phyloP scores from a whole-genome alignment of 2,113 vertebrate species.

The Protobothrops mucrosquamatus region DNA sequence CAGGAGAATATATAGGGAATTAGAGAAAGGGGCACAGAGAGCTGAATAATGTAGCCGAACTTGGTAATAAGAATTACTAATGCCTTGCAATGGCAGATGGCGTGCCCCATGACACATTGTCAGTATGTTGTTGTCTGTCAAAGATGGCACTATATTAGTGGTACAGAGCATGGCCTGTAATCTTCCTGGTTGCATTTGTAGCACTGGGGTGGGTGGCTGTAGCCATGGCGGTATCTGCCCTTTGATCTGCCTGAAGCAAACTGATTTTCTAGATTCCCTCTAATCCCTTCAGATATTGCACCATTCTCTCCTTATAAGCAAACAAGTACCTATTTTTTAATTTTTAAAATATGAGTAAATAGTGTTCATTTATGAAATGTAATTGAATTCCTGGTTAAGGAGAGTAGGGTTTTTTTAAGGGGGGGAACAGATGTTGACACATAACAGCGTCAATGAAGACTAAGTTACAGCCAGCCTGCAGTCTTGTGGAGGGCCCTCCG shows the following conservation, averaged over 20 bases:
- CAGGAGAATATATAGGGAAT: background rate
- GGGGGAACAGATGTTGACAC: constrained; percentile 46
- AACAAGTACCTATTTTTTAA: background rate
- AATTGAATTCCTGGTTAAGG: constrained; percentile 55
- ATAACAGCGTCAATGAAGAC: constrained; percentile 49
- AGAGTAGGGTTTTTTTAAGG: constrained; percentile 18
- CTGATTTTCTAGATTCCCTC: background rate
- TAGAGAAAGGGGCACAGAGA: no score
- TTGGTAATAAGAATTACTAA: background rate
- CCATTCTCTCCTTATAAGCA: constrained; percentile 22
- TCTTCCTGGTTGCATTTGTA: background rate
- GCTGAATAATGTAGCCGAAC: background rate
- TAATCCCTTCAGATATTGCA: background rate
- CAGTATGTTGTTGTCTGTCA: background rate
- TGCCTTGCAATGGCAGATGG: background rate
- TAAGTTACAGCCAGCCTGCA: constrained; percentile 51
- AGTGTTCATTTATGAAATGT: constrained; percentile 50
- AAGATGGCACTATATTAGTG: background rate
- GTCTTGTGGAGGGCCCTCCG: constrained; percentile 43
- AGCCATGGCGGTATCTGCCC: background rate
- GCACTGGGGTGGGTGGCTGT: background rate
- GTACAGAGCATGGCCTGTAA: background rate
- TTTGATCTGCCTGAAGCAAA: background rate
- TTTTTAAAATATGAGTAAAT: constrained; percentile 46
- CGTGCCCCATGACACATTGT: background rate